Evolutionary conservation across 2,113 vertebrate species (phyloP).

Genomic region (Geothlypis trichas): DNA sequence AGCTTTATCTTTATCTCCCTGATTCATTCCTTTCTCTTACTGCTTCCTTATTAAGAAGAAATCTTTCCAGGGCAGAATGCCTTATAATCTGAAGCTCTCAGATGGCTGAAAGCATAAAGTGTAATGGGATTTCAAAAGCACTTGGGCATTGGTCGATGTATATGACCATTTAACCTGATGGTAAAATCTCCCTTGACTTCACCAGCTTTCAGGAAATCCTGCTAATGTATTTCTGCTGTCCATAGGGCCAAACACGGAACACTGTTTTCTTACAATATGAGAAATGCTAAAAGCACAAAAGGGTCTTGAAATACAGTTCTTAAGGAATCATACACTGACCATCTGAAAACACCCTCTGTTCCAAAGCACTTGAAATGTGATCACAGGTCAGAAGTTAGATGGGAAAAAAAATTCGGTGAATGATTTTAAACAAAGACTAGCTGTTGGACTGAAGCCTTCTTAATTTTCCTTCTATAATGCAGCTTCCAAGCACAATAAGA

Average conservation of each 20-base stretch:
- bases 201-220: background rate
- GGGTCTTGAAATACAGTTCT: background rate
- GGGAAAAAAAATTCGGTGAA: background rate
- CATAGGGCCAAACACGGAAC: background rate
- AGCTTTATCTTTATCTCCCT: slow-evolving; percentile 16
- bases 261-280: background rate
- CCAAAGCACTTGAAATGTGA: background rate
- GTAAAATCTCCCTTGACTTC: background rate
- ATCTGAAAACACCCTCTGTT: background rate
- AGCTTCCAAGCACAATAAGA: background rate
- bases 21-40: slow-evolving; percentile 14
- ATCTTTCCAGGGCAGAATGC: background rate
- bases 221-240: background rate
- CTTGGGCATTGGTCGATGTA: background rate
- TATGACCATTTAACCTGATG: background rate
- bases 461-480: background rate
- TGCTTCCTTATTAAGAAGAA: slow-evolving; percentile 26
- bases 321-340: background rate
- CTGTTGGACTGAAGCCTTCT: background rate
- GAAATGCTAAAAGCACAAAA: background rate
- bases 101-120: background rate
- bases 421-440: background rate
- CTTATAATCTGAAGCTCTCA: background rate
- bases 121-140: slow-evolving; percentile 8
- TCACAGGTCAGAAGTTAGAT: background rate